Evolutionary conservation across 2,888 invertebrate genomes (phyloP).

Genomic region (Stenchaetothrips biformis): DNA sequence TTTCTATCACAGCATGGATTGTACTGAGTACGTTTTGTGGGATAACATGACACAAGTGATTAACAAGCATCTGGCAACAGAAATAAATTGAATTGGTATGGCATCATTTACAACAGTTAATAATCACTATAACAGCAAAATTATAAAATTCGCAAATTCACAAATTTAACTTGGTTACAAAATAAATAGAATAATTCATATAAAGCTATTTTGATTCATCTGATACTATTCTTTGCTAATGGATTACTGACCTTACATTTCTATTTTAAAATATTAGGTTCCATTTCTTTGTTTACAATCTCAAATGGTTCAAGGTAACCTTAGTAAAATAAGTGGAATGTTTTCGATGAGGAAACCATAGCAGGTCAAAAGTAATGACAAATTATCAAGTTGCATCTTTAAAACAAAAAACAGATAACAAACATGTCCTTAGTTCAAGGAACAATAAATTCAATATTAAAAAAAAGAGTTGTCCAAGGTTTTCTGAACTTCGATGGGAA

Average conservation of each 20-base stretch:
- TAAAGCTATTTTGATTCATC: constrained; percentile 10
- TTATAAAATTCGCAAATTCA: neutral
- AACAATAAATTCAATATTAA: neutral
- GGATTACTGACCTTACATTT: neutral
- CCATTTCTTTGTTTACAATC: neutral
- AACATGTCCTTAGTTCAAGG: neutral
- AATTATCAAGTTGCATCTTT: neutral
- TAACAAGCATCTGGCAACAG: constrained; percentile 9
- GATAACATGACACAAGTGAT: constrained; percentile 12
- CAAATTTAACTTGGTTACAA: neutral
- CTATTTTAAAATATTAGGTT: neutral
- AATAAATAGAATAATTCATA: neutral
- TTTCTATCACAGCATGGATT: constrained; percentile 20
- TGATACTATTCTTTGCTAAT: constrained; percentile 15
- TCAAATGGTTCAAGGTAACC: constrained; percentile 5
- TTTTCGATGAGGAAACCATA: constrained; percentile 5
- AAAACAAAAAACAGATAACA: neutral
- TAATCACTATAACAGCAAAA: neutral
- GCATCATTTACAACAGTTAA: neutral
- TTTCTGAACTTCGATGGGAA: neutral
- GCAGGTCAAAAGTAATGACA: neutral
- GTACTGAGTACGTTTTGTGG: constrained; percentile 17
- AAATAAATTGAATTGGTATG: constrained; percentile 17
- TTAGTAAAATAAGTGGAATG: neutral
- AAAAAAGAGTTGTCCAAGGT: neutral